Percentiles rank a stretch among this genome's conserved stretches.
These are phyloP conservation scores for Pygoscelis adeliae DNA, from an alignment of 2,113 vertebrate species.

Conservation along the genomic window DNA sequence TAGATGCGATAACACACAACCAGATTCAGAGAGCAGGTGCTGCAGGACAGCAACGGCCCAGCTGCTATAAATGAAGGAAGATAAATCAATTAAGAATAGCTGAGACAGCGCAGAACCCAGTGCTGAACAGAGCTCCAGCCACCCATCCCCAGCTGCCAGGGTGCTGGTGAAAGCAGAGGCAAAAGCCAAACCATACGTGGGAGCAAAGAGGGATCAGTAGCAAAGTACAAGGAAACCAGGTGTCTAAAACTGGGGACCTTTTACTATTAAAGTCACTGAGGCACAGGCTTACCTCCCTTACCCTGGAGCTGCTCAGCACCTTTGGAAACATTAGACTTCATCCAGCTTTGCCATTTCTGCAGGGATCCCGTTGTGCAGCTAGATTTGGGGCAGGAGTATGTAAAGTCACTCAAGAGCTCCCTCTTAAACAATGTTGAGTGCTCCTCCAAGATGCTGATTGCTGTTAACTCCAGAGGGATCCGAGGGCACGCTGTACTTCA, in stretches of 20 bases:
- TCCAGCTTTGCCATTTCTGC: not conserved
- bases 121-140: not conserved
- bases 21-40: not conserved
- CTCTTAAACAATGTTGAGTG: not conserved
- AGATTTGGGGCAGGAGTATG: not conserved
- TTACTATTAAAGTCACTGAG: not conserved
- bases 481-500: accelerated
- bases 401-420: not conserved
- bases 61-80: not conserved
- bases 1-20: not conserved
- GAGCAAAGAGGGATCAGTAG: not conserved
- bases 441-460: not conserved
- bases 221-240: not conserved
- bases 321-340: not conserved
- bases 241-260: accelerated
- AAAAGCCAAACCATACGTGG: accelerated
- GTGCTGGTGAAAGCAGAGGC: not conserved
- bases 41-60: not conserved
- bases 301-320: not conserved
- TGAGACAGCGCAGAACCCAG: not conserved
- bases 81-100: not conserved
- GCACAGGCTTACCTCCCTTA: not conserved
- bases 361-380: not conserved
- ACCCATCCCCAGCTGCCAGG: not conserved
- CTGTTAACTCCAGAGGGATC: not conserved